Percentiles rank a stretch among this genome's conserved stretches.
These are phyloP conservation scores for Auanema sp. DNA, from an alignment of 2,888 invertebrate genomes.

Conservation along the genomic window DNA sequence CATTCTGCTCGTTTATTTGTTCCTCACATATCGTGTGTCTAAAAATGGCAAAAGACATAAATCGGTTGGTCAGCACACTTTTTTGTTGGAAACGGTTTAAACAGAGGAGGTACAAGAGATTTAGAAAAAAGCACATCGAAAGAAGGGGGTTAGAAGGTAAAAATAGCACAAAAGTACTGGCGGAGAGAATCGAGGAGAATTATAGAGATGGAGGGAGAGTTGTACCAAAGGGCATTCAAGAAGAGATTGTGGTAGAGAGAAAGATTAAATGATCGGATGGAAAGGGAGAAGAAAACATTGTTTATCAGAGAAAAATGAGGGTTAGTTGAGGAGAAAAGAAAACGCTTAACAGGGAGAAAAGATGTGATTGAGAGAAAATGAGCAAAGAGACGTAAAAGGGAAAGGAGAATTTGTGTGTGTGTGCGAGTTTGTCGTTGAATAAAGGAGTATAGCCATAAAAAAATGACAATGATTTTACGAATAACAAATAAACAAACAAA, in stretches of 20 bases:
- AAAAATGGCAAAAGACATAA: too few relatives aligned
- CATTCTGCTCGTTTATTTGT: too few relatives aligned
- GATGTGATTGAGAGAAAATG: background rate
- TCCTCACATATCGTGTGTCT: too few relatives aligned
- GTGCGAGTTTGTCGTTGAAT: too few relatives aligned
- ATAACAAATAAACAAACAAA: too few relatives aligned
- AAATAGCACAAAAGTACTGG: background rate
- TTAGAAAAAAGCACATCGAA: background rate
- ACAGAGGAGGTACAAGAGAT: background rate
- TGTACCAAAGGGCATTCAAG: background rate
- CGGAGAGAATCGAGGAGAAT: background rate
- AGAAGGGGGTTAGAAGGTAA: background rate
- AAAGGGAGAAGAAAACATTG: background rate
- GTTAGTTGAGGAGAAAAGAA: background rate
- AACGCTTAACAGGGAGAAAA: background rate
- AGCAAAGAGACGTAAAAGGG: background rate
- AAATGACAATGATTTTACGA: too few relatives aligned
- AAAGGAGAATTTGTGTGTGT: background rate
- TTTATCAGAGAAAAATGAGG: background rate
- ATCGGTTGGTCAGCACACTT: slow-evolving; percentile 4
- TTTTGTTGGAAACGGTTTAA: background rate
- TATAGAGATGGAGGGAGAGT: slow-evolving; percentile 6
- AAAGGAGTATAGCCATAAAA: too few relatives aligned
- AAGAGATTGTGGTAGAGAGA: slow-evolving; percentile 3
- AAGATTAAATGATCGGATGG: background rate